Conservation (phyloP, 2,888 invertebrate species). For the Phengaris arion region DNA sequence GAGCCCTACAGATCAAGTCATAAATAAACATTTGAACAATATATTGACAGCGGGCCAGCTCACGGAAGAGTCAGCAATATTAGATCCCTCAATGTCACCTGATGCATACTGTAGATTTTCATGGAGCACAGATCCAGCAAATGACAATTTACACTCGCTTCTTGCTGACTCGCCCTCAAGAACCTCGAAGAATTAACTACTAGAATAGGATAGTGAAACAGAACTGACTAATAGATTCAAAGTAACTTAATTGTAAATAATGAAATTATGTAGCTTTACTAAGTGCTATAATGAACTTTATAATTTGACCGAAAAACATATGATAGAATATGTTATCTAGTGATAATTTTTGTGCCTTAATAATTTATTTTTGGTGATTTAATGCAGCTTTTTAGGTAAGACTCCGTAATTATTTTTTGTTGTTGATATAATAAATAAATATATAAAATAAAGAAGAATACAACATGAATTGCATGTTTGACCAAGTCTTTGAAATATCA, state of each 20-base stretch:
- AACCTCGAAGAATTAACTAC: slow-evolving; percentile 62
- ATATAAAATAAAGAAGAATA: neutral
- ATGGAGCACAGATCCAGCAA: slow-evolving; percentile 72
- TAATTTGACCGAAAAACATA: slow-evolving; percentile 59
- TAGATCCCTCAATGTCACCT: slow-evolving; percentile 73
- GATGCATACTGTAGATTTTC: slow-evolving; percentile 76
- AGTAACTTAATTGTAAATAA: slow-evolving; percentile 67
- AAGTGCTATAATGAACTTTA: slow-evolving; percentile 65
- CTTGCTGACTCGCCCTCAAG: slow-evolving; percentile 61
- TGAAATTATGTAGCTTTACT: slow-evolving; percentile 60
- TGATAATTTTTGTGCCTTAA: slow-evolving; percentile 79
- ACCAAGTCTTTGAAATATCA: neutral
- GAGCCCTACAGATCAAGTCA: slow-evolving; percentile 65
- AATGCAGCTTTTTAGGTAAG: slow-evolving; percentile 72
- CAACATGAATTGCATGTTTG: neutral
- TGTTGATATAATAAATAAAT: slow-evolving; percentile 6
- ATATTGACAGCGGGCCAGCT: slow-evolving; percentile 60
- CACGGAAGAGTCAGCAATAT: slow-evolving; percentile 64
- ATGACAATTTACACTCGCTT: slow-evolving; percentile 70
- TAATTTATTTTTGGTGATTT: slow-evolving; percentile 77
- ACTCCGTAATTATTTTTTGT: slow-evolving; percentile 33
- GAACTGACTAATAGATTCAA: slow-evolving; percentile 54
- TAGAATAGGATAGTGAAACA: slow-evolving; percentile 50
- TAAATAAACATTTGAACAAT: slow-evolving; percentile 70
- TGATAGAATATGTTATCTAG: slow-evolving; percentile 64